Evolutionary conservation across 2,113 vertebrate species (phyloP), one percentile per base, ranked within the genome.

Genomic region (Indicator maculatus): DNA sequence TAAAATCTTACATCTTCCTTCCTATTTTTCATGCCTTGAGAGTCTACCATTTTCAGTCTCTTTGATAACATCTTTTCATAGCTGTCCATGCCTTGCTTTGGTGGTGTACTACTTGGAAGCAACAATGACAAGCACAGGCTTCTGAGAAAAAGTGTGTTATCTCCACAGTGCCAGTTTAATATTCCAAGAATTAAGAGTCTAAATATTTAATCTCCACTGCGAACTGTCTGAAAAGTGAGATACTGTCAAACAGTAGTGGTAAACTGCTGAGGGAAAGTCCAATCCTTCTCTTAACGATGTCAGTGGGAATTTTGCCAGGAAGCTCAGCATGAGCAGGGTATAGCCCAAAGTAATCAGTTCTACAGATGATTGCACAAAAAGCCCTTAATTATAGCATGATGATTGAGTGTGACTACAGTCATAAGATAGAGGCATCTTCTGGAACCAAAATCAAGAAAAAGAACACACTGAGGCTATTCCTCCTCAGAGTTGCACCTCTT

Each of bases 301-400:
- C 79, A 77, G 52, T 55, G 47, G 93, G 88, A 93, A 89, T 70
- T 93, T 39, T 93, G 85, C 85, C 94, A 97, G 69, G 78, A 91
- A 91, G 75, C 84, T 93, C 91, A 86, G 90, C 76, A 53, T 83
- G 69, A 94, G 82, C 78, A 74, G 77, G 44, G 76, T 89, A 93
- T 65, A 95, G 89, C 71, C 95, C 91, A 91, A 86, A 95, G 91
- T 91, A 95, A 95, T 93, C 85, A 81, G 89, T 93, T 88, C 80
- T 69, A 91, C 69, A 89, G 82, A 90, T 86, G 91, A 95, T 89
- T 91, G 86, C 83, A 86, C 72, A 88, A 91, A 94, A 97, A 95
- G 89, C 91, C 88, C 89, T 96, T 96, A 93, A 95, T 95, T 95
- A 95, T 82, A 93, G 76, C 86, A 92, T 63, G 93, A 86, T 94